Evolutionary conservation across 2,888 invertebrate genomes (phyloP), one percentile per base, ranked within the genome.

Genomic region (Ashinkailepas kermadecensis): DNA sequence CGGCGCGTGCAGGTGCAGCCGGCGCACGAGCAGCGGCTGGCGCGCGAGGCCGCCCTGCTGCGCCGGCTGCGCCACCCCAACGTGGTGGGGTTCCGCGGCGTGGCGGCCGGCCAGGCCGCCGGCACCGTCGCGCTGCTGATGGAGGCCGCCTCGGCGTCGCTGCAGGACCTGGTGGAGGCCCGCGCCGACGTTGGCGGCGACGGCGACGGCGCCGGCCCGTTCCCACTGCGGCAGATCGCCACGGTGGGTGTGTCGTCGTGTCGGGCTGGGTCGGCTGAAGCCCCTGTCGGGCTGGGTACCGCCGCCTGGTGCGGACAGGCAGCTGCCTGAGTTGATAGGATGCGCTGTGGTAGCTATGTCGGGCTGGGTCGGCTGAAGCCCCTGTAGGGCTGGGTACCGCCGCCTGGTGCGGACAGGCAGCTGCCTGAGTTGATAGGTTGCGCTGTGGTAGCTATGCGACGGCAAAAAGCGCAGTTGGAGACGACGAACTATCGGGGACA

Each of bases 141-240:
- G 92, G 95, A 95, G 86, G 92, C 92, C 81, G 93, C 94, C 86
- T 91, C 91, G 81, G 87, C 90, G 59, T 93, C 92, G 0, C 88
- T 95, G 8, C 93, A 93, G 4, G 92, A 93, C 85, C 89, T 93
- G 87, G 92, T 95, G 84, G 94, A 95, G 87, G 89, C 90, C 79
- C 90, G 67, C 12, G 67, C 23, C 67, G 67, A 67, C n/a, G 15
- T 13, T 18, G 70, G 59, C 59, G 91, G 82, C 86, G 88, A 12
- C 92, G 93, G 62, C 57, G 89, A 90, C 1, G 86, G 87, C 21
- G 85, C 88, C 10, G 90, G 90, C 0, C 91, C 92, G 0, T 92
- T 93, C 86, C 87, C 90, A n/a, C 89, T 91, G 0, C 15, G 15
- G 4, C 15, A 82, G 7, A 82, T 84, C 58, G 57, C 82, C 3